Conservation (phyloP, 2,113 vertebrate genomes). For the Eonycteris spelaea region DNA sequence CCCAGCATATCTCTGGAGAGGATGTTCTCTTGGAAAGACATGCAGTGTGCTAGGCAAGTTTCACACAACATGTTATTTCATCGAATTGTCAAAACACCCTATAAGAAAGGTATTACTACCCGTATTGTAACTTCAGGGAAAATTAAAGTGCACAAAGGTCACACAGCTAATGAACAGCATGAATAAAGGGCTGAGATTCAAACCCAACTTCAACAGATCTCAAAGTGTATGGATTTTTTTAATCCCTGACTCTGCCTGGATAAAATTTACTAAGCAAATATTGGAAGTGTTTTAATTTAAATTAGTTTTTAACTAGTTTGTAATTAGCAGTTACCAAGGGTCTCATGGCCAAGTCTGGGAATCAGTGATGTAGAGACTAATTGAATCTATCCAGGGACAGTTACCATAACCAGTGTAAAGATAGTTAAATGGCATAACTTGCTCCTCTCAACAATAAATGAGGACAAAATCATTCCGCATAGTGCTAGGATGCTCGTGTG, state of each 20-base stretch:
- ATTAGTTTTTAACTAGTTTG: neutral
- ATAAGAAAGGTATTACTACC: neutral
- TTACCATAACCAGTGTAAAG: neutral
- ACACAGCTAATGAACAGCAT: neutral
- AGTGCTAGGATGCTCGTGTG: neutral
- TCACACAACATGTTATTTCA: neutral
- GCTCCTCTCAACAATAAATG: neutral
- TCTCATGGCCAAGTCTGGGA: neutral
- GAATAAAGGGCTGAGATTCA: neutral
- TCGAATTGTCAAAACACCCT: neutral
- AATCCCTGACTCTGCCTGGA: neutral
- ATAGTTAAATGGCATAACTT: neutral
- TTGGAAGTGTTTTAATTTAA: conserved; percentile 18
- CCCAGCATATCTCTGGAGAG: neutral
- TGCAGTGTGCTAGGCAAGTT: neutral
- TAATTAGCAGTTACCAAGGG: neutral
- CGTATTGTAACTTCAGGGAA: neutral
- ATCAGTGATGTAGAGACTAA: neutral
- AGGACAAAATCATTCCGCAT: neutral
- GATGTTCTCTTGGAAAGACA: neutral
- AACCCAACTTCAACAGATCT: conserved; percentile 1
- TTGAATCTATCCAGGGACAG: neutral
- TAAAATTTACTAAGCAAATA: neutral
- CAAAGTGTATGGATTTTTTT: neutral
- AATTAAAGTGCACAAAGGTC: neutral